phyloP scores from a whole-genome alignment of 2,113 vertebrate species.

The Pachyramphus minor region DNA sequence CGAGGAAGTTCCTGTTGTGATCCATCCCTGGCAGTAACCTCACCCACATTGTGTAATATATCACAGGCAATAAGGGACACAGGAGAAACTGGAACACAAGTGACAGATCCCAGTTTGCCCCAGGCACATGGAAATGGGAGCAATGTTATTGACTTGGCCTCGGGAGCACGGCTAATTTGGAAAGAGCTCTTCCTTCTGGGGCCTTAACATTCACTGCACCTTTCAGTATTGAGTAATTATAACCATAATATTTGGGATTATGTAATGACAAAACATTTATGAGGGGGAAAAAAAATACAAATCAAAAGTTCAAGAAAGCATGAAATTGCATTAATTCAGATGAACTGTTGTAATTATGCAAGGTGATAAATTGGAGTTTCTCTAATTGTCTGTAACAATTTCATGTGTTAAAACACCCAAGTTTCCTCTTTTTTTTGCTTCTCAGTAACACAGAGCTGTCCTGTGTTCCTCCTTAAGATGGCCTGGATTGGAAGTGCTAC shows the following conservation, averaged over 20 bases:
- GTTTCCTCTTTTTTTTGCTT: background rate
- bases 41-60: background rate
- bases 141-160: background rate
- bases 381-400: conserved; percentile 34
- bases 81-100: background rate
- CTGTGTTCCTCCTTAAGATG: background rate
- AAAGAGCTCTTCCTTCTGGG: background rate
- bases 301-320: conserved; percentile 56
- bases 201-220: background rate
- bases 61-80: background rate
- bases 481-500: background rate
- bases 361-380: conserved; percentile 38
- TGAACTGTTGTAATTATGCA: conserved; percentile 41
- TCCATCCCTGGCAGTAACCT: background rate
- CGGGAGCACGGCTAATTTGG: background rate
- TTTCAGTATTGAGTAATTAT: conserved; percentile 40
- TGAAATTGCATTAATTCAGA: conserved; percentile 60
- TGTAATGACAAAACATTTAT: conserved; percentile 40
- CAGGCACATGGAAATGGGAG: background rate
- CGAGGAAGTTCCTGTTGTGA: background rate
- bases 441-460: background rate
- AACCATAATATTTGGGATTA: conserved; percentile 23
- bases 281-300: background rate
- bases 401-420: background rate
- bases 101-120: background rate